Percentiles rank a stretch among this genome's conserved stretches.
phyloP scores from a whole-genome alignment of 2,797 vertebrate species.

The Anguilla pacifica region DNA sequence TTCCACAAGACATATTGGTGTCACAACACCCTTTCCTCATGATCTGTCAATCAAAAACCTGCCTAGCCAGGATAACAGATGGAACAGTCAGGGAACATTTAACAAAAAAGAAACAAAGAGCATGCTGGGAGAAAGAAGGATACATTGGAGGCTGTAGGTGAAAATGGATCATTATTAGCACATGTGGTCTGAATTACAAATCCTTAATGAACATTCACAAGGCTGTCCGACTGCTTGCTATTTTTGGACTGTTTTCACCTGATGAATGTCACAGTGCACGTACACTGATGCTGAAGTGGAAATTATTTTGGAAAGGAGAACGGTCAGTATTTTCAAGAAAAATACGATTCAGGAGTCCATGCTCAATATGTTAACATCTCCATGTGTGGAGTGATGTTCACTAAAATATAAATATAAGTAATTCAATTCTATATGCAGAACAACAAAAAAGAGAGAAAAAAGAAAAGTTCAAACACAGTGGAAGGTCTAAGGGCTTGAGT shows the following conservation, averaged over 20 bases:
- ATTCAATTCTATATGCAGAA: slow-evolving; percentile 51
- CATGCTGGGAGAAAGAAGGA: slow-evolving; percentile 25
- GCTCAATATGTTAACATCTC: slow-evolving; percentile 63
- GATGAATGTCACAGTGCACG: slow-evolving; percentile 38
- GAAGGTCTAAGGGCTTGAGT: slow-evolving; percentile 7
- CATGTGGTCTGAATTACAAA: slow-evolving; percentile 78
- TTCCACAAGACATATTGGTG: slow-evolving; percentile 30
- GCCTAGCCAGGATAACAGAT: neutral
- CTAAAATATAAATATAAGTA: slow-evolving; percentile 38
- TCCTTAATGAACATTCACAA: slow-evolving; percentile 66
- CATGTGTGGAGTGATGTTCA: slow-evolving; percentile 55
- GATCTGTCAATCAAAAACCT: neutral
- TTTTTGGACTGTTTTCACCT: slow-evolving; percentile 70
- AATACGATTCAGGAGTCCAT: slow-evolving; percentile 45
- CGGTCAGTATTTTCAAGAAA: slow-evolving; percentile 60
- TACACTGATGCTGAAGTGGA: slow-evolving; percentile 30
- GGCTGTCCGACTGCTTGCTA: slow-evolving; percentile 64
- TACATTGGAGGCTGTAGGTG: slow-evolving; percentile 58
- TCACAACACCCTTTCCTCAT: slow-evolving; percentile 36
- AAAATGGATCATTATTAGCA: slow-evolving; percentile 72
- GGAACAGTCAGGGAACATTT: slow-evolving; percentile 2
- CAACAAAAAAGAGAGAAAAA: slow-evolving; percentile 42
- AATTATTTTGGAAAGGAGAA: slow-evolving; percentile 57
- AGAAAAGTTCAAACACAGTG: slow-evolving; percentile 30
- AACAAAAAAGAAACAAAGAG: neutral